Conservation (phyloP, 2,888 invertebrate genomes). For the Steromphala cineraria region DNA sequence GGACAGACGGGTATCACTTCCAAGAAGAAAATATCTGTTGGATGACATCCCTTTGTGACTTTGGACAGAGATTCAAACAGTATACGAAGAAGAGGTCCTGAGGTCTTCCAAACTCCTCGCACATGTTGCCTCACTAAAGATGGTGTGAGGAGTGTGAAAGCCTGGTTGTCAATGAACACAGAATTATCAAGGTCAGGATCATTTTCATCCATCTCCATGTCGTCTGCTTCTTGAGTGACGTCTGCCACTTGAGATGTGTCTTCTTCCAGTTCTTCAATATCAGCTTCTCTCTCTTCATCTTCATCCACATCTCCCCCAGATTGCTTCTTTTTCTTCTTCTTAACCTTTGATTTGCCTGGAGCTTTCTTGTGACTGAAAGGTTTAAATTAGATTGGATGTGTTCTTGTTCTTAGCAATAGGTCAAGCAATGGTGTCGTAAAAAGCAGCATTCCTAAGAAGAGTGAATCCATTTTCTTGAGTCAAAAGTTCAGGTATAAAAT, state of each 20-base stretch:
- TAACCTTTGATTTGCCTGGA: no score
- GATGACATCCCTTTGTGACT: constrained; percentile 37
- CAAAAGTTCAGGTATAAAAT: no score
- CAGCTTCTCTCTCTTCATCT: constrained; percentile 26
- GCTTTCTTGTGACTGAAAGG: no score
- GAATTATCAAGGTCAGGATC: background rate
- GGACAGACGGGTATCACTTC: constrained; percentile 90
- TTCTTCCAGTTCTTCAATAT: constrained; percentile 33
- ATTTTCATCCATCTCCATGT: background rate
- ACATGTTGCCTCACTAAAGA: constrained; percentile 79
- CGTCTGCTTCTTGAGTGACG: constrained; percentile 35
- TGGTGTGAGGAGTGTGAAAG: constrained; percentile 63
- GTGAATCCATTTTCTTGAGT: no score
- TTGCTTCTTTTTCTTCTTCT: no score
- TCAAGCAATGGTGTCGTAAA: no score
- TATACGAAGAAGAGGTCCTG: constrained; percentile 82
- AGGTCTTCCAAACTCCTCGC: constrained; percentile 76
- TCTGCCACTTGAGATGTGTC: constrained; percentile 39
- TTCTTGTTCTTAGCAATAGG: no score
- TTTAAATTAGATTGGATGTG: no score
- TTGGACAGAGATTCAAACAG: constrained; percentile 75
- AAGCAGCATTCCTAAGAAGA: no score
- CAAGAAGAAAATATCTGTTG: constrained; percentile 91
- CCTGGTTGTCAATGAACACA: background rate
- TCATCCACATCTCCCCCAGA: constrained; percentile 18